Evolutionary conservation across 2,113 vertebrate species (phyloP).

Genomic region (Calyptommatus sinebrachiatus): DNA sequence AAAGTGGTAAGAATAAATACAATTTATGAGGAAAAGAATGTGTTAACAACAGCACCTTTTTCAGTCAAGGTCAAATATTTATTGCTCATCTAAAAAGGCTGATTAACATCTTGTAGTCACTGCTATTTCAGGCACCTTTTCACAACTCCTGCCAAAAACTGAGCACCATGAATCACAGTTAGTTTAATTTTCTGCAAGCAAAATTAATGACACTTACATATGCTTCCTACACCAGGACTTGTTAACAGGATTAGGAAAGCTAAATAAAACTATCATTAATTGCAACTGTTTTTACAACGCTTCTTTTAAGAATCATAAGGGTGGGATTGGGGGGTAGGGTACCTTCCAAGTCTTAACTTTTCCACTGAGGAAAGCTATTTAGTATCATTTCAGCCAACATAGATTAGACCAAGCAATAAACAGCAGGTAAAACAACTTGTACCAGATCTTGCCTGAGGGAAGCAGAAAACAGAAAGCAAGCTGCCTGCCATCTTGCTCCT

Average conservation of each 20-base stretch:
- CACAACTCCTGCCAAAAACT: constrained; percentile 21
- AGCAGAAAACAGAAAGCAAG: too few species aligned
- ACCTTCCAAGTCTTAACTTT: background rate
- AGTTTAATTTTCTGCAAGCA: constrained; percentile 6
- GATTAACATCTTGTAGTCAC: constrained; percentile 8
- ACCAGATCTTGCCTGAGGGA: background rate
- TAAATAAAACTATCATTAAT: background rate
- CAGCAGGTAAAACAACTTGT: background rate
- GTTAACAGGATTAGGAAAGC: background rate
- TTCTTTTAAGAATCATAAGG: background rate
- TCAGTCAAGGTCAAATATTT: background rate
- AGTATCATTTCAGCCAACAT: background rate
- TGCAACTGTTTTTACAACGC: background rate
- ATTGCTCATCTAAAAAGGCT: constrained; percentile 6
- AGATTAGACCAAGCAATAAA: background rate
- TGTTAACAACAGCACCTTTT: background rate
- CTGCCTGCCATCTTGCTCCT: too few species aligned
- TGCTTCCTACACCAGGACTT: constrained; percentile 4
- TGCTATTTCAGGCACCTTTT: constrained; percentile 27
- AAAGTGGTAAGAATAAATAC: constrained; percentile 31
- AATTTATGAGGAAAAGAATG: constrained; percentile 33
- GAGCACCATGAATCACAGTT: constrained; percentile 7
- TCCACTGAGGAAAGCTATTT: background rate
- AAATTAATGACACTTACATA: background rate
- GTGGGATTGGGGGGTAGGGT: background rate